Percentiles rank a stretch among this genome's conserved stretches.
phyloP scores from a whole-genome alignment of 2,113 vertebrate genomes.

The Scolopax mira region DNA sequence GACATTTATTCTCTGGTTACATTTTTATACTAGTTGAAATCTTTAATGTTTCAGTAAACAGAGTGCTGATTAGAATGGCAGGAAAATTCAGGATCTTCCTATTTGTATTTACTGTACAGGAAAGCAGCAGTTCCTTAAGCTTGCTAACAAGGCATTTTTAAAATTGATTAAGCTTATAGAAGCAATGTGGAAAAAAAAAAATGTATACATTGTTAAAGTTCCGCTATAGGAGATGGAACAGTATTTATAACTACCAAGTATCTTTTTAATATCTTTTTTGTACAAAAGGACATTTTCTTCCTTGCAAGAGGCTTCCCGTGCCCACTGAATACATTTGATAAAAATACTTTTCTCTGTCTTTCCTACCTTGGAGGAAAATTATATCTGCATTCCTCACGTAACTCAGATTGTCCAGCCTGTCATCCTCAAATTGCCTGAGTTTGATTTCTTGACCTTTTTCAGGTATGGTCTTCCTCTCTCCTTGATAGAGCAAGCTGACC shows the following conservation, averaged over 20 bases:
- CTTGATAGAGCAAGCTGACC: not conserved
- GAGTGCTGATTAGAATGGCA: not conserved
- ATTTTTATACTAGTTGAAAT: constrained; percentile 52
- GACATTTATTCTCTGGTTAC: not conserved
- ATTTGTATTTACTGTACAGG: constrained; percentile 65
- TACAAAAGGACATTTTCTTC: constrained; percentile 15
- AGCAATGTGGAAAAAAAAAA: constrained; percentile 42
- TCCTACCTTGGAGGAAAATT: not conserved
- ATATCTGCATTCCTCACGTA: not conserved
- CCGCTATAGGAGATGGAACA: not conserved
- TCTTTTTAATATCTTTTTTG: not conserved
- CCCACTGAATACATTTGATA: not conserved
- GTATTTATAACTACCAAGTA: constrained; percentile 56
- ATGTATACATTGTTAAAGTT: constrained; percentile 28
- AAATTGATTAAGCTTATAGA: constrained; percentile 38
- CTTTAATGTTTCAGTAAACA: constrained; percentile 7
- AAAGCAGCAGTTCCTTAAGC: not conserved
- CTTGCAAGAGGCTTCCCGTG: not conserved
- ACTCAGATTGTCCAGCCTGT: not conserved
- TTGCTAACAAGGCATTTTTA: constrained; percentile 10
- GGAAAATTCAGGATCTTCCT: not conserved
- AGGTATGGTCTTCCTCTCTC: not conserved
- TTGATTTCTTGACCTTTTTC: not conserved
- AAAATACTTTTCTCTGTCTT: not conserved
- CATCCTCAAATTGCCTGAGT: not conserved